Conservation (phyloP, 2,797 vertebrate genomes). For the Artibeus lituratus region DNA sequence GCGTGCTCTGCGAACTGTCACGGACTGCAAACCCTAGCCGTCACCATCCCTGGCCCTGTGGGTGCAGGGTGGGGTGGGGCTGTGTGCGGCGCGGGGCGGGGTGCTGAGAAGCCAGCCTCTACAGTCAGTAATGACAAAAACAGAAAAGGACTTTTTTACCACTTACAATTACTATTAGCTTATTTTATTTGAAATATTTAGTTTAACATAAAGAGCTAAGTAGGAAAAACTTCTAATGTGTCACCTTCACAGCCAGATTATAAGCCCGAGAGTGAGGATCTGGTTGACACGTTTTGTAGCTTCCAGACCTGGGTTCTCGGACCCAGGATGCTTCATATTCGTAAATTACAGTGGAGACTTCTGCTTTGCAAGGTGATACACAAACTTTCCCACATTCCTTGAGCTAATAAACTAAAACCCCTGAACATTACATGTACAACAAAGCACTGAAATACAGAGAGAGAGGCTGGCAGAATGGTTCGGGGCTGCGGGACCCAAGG, state of each 20-base stretch:
- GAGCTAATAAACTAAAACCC: background rate
- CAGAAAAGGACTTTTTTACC: background rate
- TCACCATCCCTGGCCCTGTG: background rate
- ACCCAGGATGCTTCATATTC: background rate
- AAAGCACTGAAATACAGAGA: background rate
- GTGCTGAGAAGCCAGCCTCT: background rate
- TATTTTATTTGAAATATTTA: background rate
- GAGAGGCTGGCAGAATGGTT: background rate
- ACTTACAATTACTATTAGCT: background rate
- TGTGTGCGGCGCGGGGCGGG: rapidly evolving
- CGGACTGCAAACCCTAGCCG: background rate
- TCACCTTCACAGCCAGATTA: background rate
- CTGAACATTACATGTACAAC: background rate
- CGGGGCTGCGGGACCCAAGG: background rate
- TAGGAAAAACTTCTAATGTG: background rate
- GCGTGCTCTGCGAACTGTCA: background rate
- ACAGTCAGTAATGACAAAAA: background rate
- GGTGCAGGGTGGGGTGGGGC: background rate
- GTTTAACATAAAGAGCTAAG: background rate
- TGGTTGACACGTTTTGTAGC: background rate
- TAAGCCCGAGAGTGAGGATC: background rate
- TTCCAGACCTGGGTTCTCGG: background rate
- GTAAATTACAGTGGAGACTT: background rate
- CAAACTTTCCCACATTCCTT: background rate
- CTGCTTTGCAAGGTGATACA: constrained; percentile 27